A percentile compares a stretch with the other conserved stretches of the same genome.
These are phyloP conservation scores for Pogonognathellus flavescens DNA, from an alignment of 1,140 invertebrate genomes.

Conservation along the genomic window DNA sequence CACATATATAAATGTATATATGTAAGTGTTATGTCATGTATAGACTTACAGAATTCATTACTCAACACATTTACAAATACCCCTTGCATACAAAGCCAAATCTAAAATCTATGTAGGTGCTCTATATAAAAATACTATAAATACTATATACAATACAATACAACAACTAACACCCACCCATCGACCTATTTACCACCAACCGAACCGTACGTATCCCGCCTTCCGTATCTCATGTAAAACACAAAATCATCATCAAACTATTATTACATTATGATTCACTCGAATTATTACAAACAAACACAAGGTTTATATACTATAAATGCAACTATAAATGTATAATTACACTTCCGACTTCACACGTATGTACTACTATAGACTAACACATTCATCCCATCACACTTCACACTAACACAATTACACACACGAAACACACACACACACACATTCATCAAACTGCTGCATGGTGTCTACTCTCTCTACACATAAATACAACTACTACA, in stretches of 20 bases:
- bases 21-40: not conserved
- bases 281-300: no score
- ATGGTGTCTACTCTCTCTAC: not conserved
- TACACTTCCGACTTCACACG: no score
- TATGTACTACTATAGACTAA: no score
- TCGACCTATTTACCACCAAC: not conserved
- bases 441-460: not conserved
- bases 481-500: not conserved
- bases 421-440: not conserved
- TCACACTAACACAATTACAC: not conserved
- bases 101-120: conserved; percentile 16
- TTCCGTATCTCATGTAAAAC: no score
- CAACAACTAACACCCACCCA: conserved; percentile 16
- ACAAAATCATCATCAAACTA: no score
- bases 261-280: no score
- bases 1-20: not conserved
- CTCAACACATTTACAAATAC: conserved; percentile 15
- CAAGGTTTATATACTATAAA: no score
- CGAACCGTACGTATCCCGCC: not conserved
- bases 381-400: not conserved
- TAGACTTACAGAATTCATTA: conserved; percentile 29
- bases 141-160: conserved; percentile 29
- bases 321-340: no score
- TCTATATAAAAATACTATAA: not conserved
- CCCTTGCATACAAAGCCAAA: conserved; percentile 3